phyloP scores from a whole-genome alignment of 2,113 vertebrate species.

The Toxostoma redivivum region DNA sequence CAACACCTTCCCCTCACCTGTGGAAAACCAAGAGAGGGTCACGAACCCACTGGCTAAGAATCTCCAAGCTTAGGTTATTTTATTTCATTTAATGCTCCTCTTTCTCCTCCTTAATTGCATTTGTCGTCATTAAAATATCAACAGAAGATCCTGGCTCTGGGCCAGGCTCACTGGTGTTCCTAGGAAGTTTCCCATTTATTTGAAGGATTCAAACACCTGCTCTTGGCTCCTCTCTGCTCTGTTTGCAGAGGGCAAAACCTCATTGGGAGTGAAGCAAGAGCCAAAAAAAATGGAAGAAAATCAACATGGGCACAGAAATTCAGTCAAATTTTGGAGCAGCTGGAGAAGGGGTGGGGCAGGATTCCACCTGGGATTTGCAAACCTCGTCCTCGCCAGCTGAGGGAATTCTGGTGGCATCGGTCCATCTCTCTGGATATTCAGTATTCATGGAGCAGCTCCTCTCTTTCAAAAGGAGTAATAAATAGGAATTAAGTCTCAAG shows the following conservation, averaged over 20 bases:
- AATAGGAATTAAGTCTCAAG: not conserved
- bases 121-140: constrained; percentile 48
- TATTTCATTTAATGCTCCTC: constrained; percentile 27
- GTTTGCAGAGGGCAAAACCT: not conserved
- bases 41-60: not conserved
- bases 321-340: not conserved
- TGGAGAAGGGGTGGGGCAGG: not conserved
- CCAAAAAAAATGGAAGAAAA: not conserved
- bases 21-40: not conserved
- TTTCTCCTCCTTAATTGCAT: constrained; percentile 39
- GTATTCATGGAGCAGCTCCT: not conserved
- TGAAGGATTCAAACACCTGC: constrained; percentile 40
- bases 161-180: constrained; percentile 9
- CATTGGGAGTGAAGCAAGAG: not conserved
- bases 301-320: not conserved
- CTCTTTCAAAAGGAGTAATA: not conserved
- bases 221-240: constrained; percentile 18
- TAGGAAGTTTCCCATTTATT: constrained; percentile 31
- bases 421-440: not conserved
- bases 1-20: not conserved
- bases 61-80: not conserved
- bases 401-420: not conserved
- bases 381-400: fast-evolving
- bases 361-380: not conserved
- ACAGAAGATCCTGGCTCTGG: constrained; percentile 34